Base-by-base conservation (phyloP, 2,888 invertebrate species). In the Tyria jacobaeae region DNA sequence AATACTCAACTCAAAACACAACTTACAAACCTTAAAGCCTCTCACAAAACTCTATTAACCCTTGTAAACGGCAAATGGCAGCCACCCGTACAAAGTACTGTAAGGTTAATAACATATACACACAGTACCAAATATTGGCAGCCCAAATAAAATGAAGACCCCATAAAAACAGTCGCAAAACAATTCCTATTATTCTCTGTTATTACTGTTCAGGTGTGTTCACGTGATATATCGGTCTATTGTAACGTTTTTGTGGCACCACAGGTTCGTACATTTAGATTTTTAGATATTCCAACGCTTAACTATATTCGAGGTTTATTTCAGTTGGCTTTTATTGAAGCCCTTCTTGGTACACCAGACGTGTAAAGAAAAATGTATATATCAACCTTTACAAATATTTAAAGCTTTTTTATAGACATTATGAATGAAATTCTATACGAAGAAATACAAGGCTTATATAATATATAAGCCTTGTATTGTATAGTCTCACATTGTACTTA, bases 181-280 rank as follows among this genome's bases (percentile, higher is more conserved):
- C 89, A 88, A 87, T 89, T 83, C 90, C 89, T 89, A 89, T 91
- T 88, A 89, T 87, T 90, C 89, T 89, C 87, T 85, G 89, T 90
- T 91, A 91, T 91, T 90, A 87, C 89, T 82, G 89, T 89, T 87
- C 91, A 92, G 91, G 92, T 92, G 91, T 88, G 87, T 79, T 85
- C 80, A 80, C 71, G 85, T 91, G 91, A 90, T 90, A 89, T 90
- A 91, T 89, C 75, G 89, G 81, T 83, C 62, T 85, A 86, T 87
- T 81, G 87, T 82, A 86, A 79, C 85, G 88, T 87, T 89, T 89
- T 89, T 88, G 86, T 82, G 85, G 82, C 72, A 75, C 73, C 76
- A 80, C 72, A 75, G 73, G 76, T 78, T 78, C 70, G 66, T 81
- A 82, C 81, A 79, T 81, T 85, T 83, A 83, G 85, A 79, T 78